Percentiles rank a stretch among this genome's conserved stretches.
phyloP scores from a whole-genome alignment of 2,888 invertebrate genomes.

The Acanthosepion pharaonis region DNA sequence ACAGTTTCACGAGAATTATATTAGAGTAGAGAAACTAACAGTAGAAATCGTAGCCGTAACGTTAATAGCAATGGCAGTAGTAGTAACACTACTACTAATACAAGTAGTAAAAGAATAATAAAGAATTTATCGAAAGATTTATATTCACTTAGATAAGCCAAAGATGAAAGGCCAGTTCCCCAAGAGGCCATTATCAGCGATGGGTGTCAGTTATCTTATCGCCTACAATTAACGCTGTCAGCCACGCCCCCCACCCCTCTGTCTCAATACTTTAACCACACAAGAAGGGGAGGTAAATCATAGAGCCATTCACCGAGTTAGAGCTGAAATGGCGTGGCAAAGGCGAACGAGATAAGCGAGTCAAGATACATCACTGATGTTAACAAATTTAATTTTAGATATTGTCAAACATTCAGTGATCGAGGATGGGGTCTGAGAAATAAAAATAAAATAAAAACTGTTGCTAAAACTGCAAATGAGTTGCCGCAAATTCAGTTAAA shows the following conservation, averaged over 20 bases:
- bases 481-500: too few species aligned
- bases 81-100: neutral
- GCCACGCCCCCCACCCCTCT: neutral
- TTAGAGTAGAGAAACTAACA: neutral
- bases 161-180: neutral
- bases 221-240: constrained; percentile 11
- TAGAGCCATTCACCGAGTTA: neutral
- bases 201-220: neutral
- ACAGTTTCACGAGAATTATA: too few species aligned
- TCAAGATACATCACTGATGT: too few species aligned
- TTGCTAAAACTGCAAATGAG: too few species aligned
- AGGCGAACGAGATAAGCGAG: neutral
- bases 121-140: neutral
- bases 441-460: too few species aligned
- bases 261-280: neutral
- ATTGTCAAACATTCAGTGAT: too few species aligned
- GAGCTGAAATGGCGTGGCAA: neutral
- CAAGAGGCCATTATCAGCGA: neutral
- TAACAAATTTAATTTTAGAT: too few species aligned
- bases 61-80: neutral
- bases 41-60: neutral
- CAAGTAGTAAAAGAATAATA: neutral
- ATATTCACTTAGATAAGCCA: neutral
- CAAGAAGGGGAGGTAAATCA: neutral
- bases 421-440: too few species aligned